A percentile compares a stretch with the other conserved stretches of the same genome.
Evolutionary conservation across 92 coral and sea anemone species (phyloP).

Genomic region (Umimayanthus chanpuru): DNA sequence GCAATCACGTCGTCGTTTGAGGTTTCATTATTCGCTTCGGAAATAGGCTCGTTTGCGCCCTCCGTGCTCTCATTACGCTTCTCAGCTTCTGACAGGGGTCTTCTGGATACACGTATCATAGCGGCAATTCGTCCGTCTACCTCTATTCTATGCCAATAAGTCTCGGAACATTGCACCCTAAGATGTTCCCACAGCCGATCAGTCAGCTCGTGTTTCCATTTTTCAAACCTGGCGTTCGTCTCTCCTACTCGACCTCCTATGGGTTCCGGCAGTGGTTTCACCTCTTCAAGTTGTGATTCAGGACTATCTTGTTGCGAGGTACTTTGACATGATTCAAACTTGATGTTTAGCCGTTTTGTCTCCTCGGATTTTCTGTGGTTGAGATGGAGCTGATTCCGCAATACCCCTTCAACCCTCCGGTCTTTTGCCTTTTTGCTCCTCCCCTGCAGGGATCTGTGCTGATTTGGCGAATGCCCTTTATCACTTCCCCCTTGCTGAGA

Average conservation of each 20-base stretch:
- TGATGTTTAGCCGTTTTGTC: too few species aligned
- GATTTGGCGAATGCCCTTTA: too few species aligned
- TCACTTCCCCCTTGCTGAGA: too few species aligned
- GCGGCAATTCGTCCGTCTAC: not conserved
- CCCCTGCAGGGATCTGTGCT: too few species aligned
- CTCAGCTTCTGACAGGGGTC: not conserved
- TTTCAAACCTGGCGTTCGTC: not conserved
- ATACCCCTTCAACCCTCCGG: too few species aligned
- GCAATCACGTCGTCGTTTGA: too few species aligned
- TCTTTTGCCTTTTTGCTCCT: too few species aligned
- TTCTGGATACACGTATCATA: not conserved
- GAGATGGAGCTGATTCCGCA: too few species aligned
- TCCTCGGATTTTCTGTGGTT: too few species aligned
- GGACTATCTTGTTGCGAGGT: not conserved
- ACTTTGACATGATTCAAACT: too few species aligned
- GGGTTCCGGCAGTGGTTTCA: slow-evolving; percentile 6
- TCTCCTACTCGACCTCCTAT: not conserved
- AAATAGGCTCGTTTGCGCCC: not conserved
- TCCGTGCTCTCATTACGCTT: not conserved
- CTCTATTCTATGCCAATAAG: not conserved
- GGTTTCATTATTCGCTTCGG: too few species aligned
- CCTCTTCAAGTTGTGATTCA: slow-evolving; percentile 1
- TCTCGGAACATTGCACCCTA: not conserved
- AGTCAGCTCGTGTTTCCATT: slow-evolving; percentile 20
- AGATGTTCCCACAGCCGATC: slow-evolving; percentile 9